Conservation (phyloP, 2,888 invertebrate genomes). For the Ennomos erosarius region DNA sequence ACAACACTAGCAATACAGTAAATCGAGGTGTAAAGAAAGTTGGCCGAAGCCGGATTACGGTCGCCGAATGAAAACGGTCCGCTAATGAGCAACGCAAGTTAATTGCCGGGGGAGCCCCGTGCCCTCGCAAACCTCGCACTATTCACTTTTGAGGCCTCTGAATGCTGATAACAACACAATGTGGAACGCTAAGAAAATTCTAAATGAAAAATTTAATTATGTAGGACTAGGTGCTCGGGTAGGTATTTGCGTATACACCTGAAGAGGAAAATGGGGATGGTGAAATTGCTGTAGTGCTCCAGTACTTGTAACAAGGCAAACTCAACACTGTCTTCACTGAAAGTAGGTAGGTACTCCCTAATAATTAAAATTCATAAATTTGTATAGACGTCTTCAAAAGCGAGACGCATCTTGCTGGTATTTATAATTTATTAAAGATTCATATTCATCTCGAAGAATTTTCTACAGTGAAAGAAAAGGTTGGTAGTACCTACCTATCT, state of each 20-base stretch:
- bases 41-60: conserved; percentile 66
- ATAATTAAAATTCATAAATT: conserved; percentile 18
- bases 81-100: conserved; percentile 78
- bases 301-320: conserved; percentile 16
- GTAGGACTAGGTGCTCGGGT: conserved; percentile 17
- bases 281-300: conserved; percentile 18
- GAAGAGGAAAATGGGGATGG: conserved; percentile 21
- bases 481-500: too few species aligned
- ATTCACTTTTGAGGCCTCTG: conserved; percentile 49
- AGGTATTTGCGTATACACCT: conserved; percentile 17
- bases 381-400: conserved; percentile 5
- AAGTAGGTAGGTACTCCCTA: background rate
- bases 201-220: conserved; percentile 47
- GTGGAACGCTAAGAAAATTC: conserved; percentile 52
- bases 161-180: conserved; percentile 68
- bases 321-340: conserved; percentile 13
- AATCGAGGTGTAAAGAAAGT: conserved; percentile 70
- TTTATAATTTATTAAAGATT: background rate
- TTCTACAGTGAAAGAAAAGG: too few species aligned
- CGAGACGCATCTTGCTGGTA: background rate
- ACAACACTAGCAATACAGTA: conserved; percentile 51
- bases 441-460: background rate
- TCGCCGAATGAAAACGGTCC: conserved; percentile 74
- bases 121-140: conserved; percentile 53
- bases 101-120: conserved; percentile 63